phyloP scores from a whole-genome alignment of 92 coral and sea anemone species.

The Phenganax marumi region DNA sequence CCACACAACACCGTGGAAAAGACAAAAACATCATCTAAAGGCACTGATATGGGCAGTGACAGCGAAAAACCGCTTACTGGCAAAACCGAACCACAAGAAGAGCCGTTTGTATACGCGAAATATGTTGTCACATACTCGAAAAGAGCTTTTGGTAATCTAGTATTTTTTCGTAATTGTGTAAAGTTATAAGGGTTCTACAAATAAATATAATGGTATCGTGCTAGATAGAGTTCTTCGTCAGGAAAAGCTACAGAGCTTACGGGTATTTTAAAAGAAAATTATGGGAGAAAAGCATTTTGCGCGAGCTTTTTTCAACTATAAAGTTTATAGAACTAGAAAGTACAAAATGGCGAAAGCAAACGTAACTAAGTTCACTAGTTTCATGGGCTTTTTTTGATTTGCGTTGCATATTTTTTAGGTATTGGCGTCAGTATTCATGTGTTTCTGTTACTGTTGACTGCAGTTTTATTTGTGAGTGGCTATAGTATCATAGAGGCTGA shows the following conservation, averaged over 20 bases:
- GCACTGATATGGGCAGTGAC: background rate
- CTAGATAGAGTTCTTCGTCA: too few species aligned
- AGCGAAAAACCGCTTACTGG: constrained; percentile 5
- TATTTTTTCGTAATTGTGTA: background rate
- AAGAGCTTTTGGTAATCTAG: background rate
- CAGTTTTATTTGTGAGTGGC: constrained; percentile 48
- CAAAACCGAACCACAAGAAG: background rate
- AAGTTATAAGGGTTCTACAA: background rate
- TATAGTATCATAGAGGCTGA: constrained; percentile 63
- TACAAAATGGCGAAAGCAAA: too few species aligned
- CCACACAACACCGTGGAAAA: background rate
- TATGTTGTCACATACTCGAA: background rate
- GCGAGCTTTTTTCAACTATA: too few species aligned
- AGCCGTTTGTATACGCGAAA: constrained; percentile 1
- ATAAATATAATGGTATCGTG: background rate
- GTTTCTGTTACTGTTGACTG: constrained; percentile 51
- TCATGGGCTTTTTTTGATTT: background rate
- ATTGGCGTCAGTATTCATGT: constrained; percentile 61
- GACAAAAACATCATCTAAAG: background rate
- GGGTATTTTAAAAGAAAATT: too few species aligned
- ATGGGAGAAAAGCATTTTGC: too few species aligned
- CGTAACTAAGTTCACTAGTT: too few species aligned
- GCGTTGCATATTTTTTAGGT: constrained; percentile 20
- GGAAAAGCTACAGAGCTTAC: too few species aligned
- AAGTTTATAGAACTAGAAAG: too few species aligned